Evolutionary conservation across 2,797 vertebrate genomes (phyloP), one percentile per base, ranked within the genome.

Genomic region (Podarcis siculus): DNA sequence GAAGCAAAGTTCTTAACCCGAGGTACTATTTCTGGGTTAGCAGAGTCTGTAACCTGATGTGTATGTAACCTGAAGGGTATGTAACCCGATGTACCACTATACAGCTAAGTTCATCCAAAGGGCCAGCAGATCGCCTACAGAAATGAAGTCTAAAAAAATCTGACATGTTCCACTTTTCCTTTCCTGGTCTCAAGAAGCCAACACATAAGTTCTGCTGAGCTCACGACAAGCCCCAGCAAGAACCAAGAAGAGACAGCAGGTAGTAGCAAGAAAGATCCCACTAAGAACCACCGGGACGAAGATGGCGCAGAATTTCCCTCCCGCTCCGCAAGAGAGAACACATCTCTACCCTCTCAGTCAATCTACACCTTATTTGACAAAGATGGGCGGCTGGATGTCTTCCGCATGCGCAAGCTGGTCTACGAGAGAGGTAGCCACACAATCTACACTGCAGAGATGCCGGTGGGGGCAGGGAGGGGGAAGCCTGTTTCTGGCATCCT

Each of bases 341-440:
- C 58, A 25, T 12, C 37, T 1, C 64, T 8, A 6, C 81, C 69
- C 4, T 12, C 86, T 35, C 25, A 39, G 3, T 88, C 86, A 15
- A 19, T 87, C 66, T 87, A 71, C n/a, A 37, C 64, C 72, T 76
- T 90, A 10, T 85, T 90, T 64, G 89, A 90, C 23, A 17, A 8
- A 1, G 79, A 69, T 1, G 89, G 89, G 19, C 58, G 82, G 30
- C 35, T 90, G 45, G 85, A 90, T 32, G 32, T 85, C 76, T 87
- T 84, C 25, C 71, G 61, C 35, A 83, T 90, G 86, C 77, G 77
- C 77, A 87, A 87, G 35, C 27, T 85, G 55, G 86, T 90, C 61
- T 85, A 85, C 8, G 89, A 90, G 69, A 87, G 39, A 90, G 89
- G 89, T 90, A 85, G 67, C 25, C 3, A 72, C 6, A 42, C 32